Conservation (phyloP, 2,888 invertebrate genomes). For the Alentia gelatinosa region DNA sequence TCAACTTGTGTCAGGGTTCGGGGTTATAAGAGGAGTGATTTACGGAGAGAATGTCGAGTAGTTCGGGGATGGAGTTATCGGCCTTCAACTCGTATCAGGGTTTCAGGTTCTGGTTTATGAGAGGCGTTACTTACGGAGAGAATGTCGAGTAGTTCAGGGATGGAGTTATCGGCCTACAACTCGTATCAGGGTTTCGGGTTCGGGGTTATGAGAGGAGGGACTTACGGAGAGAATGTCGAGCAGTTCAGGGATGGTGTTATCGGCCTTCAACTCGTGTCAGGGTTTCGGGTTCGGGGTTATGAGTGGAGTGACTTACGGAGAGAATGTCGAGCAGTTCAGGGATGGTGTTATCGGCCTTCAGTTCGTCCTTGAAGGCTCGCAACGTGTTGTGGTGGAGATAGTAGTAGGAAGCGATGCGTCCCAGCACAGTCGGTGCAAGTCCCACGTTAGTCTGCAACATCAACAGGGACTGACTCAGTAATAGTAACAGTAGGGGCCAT, state of each 20-base stretch:
- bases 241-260: conserved; percentile 87
- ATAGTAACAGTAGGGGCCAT: no score
- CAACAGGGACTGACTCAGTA: no score
- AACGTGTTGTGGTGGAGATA: conserved; percentile 96
- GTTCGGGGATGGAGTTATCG: no score
- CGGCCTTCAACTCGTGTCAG: no score
- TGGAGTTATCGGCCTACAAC: conserved; percentile 84
- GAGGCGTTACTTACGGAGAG: conserved; percentile 86
- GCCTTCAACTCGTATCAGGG: no score
- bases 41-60: no score
- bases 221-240: conserved; percentile 87
- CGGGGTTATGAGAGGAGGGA: no score
- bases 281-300: no score
- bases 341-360: conserved; percentile 85
- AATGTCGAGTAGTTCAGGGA: conserved; percentile 88
- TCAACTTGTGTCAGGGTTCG: no score
- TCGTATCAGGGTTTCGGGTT: no score
- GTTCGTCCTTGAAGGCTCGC: conserved; percentile 88
- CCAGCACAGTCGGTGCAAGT: conserved; percentile 87
- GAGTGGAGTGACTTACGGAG: conserved; percentile 81
- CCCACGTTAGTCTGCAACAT: conserved; percentile 66
- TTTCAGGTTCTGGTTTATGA: no score
- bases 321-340: conserved; percentile 90
- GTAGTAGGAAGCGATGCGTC: conserved; percentile 97
- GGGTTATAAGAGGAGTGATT: no score